These are phyloP conservation scores for Pemphredon lugubris DNA, from an alignment of 2,888 invertebrate species.

Conservation along the genomic window DNA sequence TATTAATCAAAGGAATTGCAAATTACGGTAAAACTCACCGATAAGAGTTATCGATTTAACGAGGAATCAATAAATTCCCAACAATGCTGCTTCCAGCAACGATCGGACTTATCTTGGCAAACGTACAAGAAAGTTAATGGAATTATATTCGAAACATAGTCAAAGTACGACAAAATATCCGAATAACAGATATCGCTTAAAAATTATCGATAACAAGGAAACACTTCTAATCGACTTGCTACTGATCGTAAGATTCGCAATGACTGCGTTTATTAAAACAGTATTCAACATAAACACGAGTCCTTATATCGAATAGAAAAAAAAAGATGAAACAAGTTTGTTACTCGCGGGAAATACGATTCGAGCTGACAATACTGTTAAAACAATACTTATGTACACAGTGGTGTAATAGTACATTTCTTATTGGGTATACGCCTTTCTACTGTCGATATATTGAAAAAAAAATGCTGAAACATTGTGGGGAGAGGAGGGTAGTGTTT, in stretches of 20 bases:
- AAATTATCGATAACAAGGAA: neutral
- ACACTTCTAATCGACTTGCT: constrained; percentile 2
- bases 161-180: neutral
- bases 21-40: too few species aligned
- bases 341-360: constrained; percentile 4
- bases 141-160: neutral
- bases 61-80: too few species aligned
- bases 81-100: neutral
- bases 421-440: too few species aligned
- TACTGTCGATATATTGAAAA: too few species aligned
- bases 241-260: neutral
- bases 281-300: constrained; percentile 21
- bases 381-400: constrained; percentile 17
- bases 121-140: neutral
- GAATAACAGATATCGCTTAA: neutral
- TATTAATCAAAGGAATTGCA: too few species aligned
- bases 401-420: too few species aligned
- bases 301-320: constrained; percentile 15
- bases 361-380: constrained; percentile 31
- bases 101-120: neutral
- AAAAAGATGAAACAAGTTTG: constrained; percentile 17
- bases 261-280: constrained; percentile 17
- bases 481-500: too few species aligned
- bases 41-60: too few species aligned
- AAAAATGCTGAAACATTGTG: too few species aligned